Evolutionary conservation across 2,797 vertebrate genomes (phyloP), one percentile per base, ranked within the genome.

Genomic region (Enteromius anoplus): DNA sequence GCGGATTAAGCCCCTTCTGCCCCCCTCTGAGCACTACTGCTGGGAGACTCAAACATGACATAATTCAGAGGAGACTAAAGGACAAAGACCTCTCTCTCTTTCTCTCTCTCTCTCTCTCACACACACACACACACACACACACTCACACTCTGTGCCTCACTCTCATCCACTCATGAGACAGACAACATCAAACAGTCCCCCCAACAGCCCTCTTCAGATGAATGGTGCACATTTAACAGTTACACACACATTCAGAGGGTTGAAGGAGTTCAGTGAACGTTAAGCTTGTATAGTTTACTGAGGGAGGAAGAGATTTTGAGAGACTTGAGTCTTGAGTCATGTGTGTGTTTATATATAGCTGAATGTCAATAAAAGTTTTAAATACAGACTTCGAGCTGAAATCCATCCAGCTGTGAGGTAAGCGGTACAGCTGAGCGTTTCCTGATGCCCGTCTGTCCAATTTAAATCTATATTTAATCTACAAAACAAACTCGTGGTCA

Each of bases 1-100:
- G 72, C 15, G 34, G 55, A 72, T 80, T 58, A 84, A 45, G 70
- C 1, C 49, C 49, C 2, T 23, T 66, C 80, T 68, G 45, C 60
- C 55, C 79, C 51, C 66, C 65, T 53, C 72, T 45, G 49, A 75
- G 81, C 2, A 7, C 65, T 77, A 66, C 71, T 70, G 82, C 82
- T 84, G 82, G 49, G 76, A 73, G 82, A 78, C 82, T 78, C 51
- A 76, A 80, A 85, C 83, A 85, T 80, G 73, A 81, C 70, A 85
- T 77, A 81, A 86, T 80, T 78, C 78, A 78, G 70, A 81, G 58
- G 58, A 72, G 72, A 77, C 62, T 65, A 32, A 71, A 84, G 73
- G 80, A 86, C 78, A 86, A 72, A 84, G 72, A 55, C 8, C 19
- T 53, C 69, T 69, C 40, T 40, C 11, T 73, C 23, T 17, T 40